Evolutionary conservation across 2,113 vertebrate genomes (phyloP).

Genomic region (Macquaria ambigua): DNA sequence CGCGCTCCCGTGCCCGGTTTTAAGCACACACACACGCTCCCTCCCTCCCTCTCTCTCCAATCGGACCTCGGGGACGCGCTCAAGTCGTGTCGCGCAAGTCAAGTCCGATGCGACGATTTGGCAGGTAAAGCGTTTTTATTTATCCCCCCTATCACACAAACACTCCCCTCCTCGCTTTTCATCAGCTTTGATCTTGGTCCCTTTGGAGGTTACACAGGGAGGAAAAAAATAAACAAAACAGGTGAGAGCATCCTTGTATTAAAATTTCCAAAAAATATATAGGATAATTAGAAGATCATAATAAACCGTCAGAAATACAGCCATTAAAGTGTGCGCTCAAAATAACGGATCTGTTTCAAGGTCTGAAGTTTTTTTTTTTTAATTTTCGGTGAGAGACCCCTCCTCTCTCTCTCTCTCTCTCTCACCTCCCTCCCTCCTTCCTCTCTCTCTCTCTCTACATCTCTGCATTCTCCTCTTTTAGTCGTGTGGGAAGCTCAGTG

Average conservation of each 20-base stretch:
- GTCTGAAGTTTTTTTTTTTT: constrained; percentile 38
- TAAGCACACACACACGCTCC: constrained; percentile 33
- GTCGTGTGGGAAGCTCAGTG: constrained; percentile 75
- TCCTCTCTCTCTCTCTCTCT: not conserved
- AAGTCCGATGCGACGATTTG: constrained; percentile 49
- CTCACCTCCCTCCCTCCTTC: not conserved
- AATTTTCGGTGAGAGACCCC: not conserved
- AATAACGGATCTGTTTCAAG: constrained; percentile 65
- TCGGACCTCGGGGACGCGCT: constrained; percentile 42
- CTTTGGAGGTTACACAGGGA: not conserved
- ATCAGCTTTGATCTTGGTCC: constrained; percentile 40
- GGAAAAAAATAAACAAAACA: not conserved
- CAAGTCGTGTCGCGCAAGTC: constrained; percentile 22
- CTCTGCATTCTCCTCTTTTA: constrained; percentile 71
- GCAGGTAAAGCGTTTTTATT: constrained; percentile 30
- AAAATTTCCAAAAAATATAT: not conserved
- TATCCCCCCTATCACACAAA: not conserved
- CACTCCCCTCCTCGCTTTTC: not conserved
- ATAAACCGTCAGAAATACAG: constrained; percentile 2
- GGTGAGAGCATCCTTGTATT: not conserved
- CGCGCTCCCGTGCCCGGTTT: constrained; percentile 58
- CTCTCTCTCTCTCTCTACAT: constrained; percentile 32
- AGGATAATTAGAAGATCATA: constrained; percentile 1
- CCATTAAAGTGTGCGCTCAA: constrained; percentile 3
- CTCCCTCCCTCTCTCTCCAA: not conserved